phyloP scores from a whole-genome alignment of 1,140 invertebrate species.

The Meloidogyne exigua region DNA sequence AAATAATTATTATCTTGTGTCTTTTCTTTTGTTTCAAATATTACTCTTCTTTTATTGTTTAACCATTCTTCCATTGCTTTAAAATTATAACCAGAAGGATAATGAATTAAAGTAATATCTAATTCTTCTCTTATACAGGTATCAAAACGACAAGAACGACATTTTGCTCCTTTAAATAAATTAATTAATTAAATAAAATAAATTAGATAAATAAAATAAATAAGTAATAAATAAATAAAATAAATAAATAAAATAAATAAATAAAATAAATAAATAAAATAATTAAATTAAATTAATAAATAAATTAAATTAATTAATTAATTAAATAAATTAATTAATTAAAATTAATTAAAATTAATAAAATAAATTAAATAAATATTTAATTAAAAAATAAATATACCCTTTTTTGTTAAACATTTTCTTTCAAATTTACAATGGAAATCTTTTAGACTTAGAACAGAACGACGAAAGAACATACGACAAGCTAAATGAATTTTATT shows the following conservation, averaged over 20 bases:
- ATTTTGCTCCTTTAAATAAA: neutral
- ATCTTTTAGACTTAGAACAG: neutral
- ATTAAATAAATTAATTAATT: too few species aligned
- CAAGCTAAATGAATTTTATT: neutral
- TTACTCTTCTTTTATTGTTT: neutral
- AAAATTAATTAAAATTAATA: too few species aligned
- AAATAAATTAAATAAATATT: too few species aligned
- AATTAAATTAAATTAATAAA: neutral
- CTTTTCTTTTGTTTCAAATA: neutral
- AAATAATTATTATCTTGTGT: neutral
- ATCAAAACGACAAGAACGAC: neutral
- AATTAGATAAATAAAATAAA: too few species aligned
- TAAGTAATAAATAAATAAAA: too few species aligned
- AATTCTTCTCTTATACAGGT: neutral
- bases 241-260: neutral
- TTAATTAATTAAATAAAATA: neutral
- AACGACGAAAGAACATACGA: neutral
- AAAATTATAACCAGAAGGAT: neutral
- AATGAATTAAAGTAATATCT: neutral
- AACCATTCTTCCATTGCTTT: neutral
- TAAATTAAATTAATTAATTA: neutral
- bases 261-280: neutral
- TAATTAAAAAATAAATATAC: neutral
- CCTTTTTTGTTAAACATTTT: conserved; percentile 1
- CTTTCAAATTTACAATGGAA: neutral